Evolutionary conservation across 30 jellyfish, hydroid and myxozoan genomes (phyloP).

Genomic region (Pelagia noctiluca): DNA sequence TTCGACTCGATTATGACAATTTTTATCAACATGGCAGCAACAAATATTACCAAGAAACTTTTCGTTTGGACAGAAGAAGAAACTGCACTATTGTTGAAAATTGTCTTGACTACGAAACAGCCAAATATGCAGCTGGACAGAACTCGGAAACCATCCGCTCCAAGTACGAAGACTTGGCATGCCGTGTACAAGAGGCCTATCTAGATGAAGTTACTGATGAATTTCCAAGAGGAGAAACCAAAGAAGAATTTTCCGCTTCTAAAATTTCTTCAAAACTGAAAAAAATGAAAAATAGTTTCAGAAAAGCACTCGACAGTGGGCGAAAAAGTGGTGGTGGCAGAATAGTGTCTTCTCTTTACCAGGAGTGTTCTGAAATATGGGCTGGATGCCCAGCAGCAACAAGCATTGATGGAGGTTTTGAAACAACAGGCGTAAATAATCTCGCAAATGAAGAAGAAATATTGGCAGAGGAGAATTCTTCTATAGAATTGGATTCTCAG

Average conservation of each 20-base stretch:
- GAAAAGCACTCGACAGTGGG: slow-evolving; percentile 37
- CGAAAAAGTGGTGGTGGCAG: slow-evolving; percentile 51
- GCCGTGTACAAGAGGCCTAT: not conserved
- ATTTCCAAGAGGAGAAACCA: not conserved
- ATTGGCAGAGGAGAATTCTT: not conserved
- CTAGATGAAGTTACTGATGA: slow-evolving; percentile 30
- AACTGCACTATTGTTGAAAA: slow-evolving; percentile 16
- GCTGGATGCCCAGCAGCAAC: slow-evolving; percentile 49
- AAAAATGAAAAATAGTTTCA: slow-evolving; percentile 14
- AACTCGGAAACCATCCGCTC: slow-evolving; percentile 30
- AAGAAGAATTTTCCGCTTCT: not conserved
- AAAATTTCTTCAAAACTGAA: slow-evolving; percentile 10
- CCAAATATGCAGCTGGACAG: slow-evolving; percentile 8
- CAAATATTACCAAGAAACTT: too few species aligned
- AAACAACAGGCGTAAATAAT: not conserved
- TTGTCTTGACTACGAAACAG: slow-evolving; percentile 20
- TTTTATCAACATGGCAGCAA: too few species aligned
- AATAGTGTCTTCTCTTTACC: not conserved
- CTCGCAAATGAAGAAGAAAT: not conserved
- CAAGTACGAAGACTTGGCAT: slow-evolving; percentile 19
- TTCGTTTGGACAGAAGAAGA: slow-evolving; percentile 47
- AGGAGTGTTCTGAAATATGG: slow-evolving; percentile 41
- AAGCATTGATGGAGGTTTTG: slow-evolving; percentile 23
- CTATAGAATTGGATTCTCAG: not conserved
- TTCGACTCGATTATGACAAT: slow-evolving; percentile 25